Percentiles rank a stretch among this genome's conserved stretches.
Evolutionary conservation across 2,797 vertebrate genomes (phyloP).

Genomic region (Smutsia temminckii): DNA sequence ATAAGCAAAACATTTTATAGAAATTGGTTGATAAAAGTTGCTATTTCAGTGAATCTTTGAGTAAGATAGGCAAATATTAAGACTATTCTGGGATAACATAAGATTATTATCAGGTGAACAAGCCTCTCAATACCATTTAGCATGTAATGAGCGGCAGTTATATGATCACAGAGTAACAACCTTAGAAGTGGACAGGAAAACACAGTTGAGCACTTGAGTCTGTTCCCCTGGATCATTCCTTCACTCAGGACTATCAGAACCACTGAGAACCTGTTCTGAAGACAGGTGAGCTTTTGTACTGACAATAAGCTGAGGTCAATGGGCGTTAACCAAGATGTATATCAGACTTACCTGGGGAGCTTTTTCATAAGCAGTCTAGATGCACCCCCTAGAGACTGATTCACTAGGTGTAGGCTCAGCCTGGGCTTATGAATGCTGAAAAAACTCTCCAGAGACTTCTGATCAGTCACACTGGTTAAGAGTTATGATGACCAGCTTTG

Average conservation of each 20-base stretch:
- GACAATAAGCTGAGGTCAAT: not conserved
- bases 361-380: not conserved
- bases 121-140: not conserved
- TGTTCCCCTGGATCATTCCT: not conserved
- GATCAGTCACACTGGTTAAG: not conserved
- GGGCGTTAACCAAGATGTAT: not conserved
- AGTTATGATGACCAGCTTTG: not conserved
- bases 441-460: not conserved
- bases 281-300: not conserved
- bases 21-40: not conserved
- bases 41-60: not conserved
- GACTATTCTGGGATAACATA: not conserved
- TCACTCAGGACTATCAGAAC: not conserved
- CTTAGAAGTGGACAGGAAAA: not conserved
- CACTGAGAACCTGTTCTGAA: not conserved
- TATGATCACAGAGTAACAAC: not conserved
- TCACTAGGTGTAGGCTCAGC: not conserved
- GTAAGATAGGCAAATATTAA: not conserved
- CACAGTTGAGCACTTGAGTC: not conserved
- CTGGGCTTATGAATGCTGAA: not conserved
- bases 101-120: not conserved
- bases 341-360: not conserved
- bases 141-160: not conserved
- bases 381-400: not conserved
- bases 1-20: not conserved